Evolutionary conservation across 2,797 vertebrate genomes (phyloP).

Genomic region (Perodicticus potto): DNA sequence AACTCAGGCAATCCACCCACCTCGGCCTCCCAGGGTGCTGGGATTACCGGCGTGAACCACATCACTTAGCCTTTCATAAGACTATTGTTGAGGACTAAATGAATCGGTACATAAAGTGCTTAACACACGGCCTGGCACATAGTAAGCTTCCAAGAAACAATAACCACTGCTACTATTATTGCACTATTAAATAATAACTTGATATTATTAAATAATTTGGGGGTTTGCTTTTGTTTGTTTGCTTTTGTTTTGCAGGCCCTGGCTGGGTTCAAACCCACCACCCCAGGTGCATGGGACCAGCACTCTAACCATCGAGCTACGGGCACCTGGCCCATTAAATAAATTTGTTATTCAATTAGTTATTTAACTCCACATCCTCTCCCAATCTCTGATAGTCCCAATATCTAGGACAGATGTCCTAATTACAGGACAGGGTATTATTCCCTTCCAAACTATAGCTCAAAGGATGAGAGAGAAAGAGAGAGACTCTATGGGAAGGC

Average conservation of each 20-base stretch:
- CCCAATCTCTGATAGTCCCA: neutral
- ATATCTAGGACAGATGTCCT: neutral
- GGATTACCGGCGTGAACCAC: no score
- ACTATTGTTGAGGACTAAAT: neutral
- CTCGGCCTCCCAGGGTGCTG: no score
- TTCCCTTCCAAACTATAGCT: conserved; percentile 7
- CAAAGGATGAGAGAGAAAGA: neutral
- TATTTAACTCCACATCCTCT: conserved; percentile 1
- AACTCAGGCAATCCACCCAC: no score
- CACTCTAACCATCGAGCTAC: no score
- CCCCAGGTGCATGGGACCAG: no score
- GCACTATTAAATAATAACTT: neutral
- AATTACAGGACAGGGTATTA: neutral
- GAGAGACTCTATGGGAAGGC: neutral
- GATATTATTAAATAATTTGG: neutral
- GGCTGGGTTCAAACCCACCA: no score
- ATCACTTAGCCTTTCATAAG: neutral
- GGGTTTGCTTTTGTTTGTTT: no score
- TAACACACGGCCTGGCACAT: neutral
- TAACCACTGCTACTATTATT: neutral
- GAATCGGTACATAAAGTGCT: neutral
- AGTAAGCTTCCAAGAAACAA: conserved; percentile 41
- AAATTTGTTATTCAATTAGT: neutral
- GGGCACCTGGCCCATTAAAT: neutral
- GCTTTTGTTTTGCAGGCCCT: no score